A percentile compares a stretch with the other conserved stretches of the same genome.
These are phyloP conservation scores for Smutsia temminckii DNA, from an alignment of 2,797 vertebrate species.

Conservation along the genomic window DNA sequence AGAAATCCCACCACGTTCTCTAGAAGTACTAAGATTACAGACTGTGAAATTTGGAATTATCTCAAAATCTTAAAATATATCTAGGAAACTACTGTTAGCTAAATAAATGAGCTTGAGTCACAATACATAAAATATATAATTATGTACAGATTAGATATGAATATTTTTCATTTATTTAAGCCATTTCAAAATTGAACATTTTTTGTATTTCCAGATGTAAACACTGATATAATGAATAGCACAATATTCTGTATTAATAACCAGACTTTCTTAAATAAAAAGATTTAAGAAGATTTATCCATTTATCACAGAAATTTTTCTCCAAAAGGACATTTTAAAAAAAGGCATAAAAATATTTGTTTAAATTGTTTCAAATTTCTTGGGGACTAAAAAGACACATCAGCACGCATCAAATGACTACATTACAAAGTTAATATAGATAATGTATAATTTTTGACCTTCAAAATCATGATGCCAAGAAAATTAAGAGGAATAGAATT, in stretches of 20 bases:
- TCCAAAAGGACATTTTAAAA: background rate
- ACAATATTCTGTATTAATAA: conserved; percentile 14
- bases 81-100: conserved; percentile 20
- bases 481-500: conserved; percentile 33
- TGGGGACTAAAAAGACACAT: conserved; percentile 22
- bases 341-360: conserved; percentile 29
- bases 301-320: conserved; percentile 37
- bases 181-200: conserved; percentile 24
- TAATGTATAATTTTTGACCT: background rate
- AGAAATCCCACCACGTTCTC: conserved; percentile 18
- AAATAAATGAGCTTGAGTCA: background rate
- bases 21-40: background rate
- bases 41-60: conserved; percentile 1
- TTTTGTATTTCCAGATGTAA: conserved; percentile 39
- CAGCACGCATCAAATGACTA: background rate
- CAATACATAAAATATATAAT: background rate
- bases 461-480: conserved; percentile 39
- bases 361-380: conserved; percentile 38
- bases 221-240: background rate
- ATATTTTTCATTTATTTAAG: conserved; percentile 2
- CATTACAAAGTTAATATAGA: conserved; percentile 16
- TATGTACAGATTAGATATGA: background rate
- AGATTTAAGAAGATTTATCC: conserved; percentile 25
- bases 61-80: conserved; percentile 45
- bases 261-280: conserved; percentile 20